Evolutionary conservation across 2,797 vertebrate genomes (phyloP).

Genomic region (Spondyliosoma cantharus): DNA sequence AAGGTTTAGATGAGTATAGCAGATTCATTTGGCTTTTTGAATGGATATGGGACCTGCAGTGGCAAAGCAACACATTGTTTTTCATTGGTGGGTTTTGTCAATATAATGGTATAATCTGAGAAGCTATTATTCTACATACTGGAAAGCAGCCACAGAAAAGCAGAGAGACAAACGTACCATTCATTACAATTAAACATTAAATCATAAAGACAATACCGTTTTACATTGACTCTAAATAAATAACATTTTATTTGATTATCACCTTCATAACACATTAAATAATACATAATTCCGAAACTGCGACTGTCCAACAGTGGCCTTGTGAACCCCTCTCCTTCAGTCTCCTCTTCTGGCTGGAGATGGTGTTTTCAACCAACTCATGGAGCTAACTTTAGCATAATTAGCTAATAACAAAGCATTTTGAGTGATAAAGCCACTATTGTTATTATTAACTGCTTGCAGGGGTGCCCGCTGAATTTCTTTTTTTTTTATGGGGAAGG

Average conservation of each 20-base stretch:
- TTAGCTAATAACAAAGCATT: neutral
- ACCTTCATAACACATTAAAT: neutral
- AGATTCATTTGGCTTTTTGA: slow-evolving; percentile 16
- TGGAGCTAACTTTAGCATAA: neutral
- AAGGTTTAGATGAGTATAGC: neutral
- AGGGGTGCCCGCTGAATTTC: too few relatives aligned
- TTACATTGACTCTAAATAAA: neutral
- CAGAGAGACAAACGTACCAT: neutral
- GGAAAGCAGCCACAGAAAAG: neutral
- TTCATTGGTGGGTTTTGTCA: slow-evolving; percentile 26
- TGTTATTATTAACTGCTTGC: neutral
- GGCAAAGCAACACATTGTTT: slow-evolving; percentile 13
- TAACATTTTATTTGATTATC: neutral
- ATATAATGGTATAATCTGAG: slow-evolving; percentile 14
- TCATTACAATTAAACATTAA: neutral
- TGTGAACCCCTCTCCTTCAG: neutral
- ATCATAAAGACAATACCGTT: neutral
- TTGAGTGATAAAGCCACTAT: neutral
- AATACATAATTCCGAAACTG: too few relatives aligned
- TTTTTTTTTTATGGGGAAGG: too few relatives aligned
- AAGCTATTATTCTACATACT: neutral
- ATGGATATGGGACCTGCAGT: neutral
- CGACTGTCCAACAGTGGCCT: neutral
- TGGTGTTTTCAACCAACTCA: neutral
- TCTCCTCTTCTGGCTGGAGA: neutral